phyloP scores from a whole-genome alignment of 2,797 vertebrate genomes.

The Chiloscyllium punctatum region DNA sequence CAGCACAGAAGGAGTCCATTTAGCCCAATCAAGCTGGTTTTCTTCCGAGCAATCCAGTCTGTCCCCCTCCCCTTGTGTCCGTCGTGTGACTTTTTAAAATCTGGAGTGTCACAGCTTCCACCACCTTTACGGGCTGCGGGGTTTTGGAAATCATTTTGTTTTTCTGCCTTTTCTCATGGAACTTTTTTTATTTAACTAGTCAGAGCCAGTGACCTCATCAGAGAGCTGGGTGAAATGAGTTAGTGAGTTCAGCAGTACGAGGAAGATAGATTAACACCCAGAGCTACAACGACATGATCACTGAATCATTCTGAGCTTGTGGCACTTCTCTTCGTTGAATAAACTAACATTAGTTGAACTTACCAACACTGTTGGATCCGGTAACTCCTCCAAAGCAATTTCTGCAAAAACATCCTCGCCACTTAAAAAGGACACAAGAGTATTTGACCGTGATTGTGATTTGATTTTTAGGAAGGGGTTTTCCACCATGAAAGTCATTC shows the following conservation, averaged over 20 bases:
- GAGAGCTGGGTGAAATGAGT: no score
- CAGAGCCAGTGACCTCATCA: not conserved
- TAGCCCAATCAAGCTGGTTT: no score
- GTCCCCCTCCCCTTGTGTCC: no score
- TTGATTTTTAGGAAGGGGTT: not conserved
- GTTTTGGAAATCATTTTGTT: not conserved
- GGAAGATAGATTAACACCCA: not conserved
- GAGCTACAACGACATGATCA: not conserved
- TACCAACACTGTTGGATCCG: not conserved
- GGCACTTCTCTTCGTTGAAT: not conserved
- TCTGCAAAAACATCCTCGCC: not conserved
- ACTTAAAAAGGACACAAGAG: not conserved
- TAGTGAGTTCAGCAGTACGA: not conserved
- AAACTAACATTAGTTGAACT: conserved; percentile 2
- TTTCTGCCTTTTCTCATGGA: not conserved
- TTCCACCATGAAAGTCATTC: not conserved
- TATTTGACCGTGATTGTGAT: not conserved
- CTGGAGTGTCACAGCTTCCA: no score
- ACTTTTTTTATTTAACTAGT: not conserved
- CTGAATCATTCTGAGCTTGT: not conserved
- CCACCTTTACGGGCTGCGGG: no score
- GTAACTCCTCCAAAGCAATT: not conserved
- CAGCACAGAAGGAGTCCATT: no score
- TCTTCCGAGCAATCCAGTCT: no score
- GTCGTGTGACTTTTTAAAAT: no score